Base-by-base conservation (phyloP, 2,888 invertebrate genomes). In the Petrolisthes manimaculis region DNA sequence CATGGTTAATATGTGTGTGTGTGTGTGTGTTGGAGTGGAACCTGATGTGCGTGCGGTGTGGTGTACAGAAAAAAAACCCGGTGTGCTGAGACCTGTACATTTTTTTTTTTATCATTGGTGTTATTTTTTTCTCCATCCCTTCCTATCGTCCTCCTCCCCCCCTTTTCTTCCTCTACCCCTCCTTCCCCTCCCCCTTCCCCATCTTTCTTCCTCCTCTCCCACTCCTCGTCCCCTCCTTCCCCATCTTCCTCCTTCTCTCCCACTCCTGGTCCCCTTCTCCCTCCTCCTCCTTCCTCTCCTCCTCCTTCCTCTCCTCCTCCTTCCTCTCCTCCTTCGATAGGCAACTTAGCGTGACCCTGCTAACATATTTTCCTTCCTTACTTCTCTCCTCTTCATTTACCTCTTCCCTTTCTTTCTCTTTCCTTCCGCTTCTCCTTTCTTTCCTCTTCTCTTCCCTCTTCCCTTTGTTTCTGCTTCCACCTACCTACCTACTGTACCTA, bases 271-370 rank as follows among this genome's bases (percentile, higher is more conserved):
- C 8, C 8, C 6, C 12, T 51, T 4, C 53, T 77, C 9, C 77
- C 77, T 37, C 69, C 18, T n/a, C n/a, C 82, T n/a, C 37, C 51
- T 53, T 53, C n/a, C 24, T 51, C n/a, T 67, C 82, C 37, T 77
- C 77, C 77, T 53, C 69, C 18, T 12, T 6, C 69, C n/a, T 12
- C 80, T 24, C 55, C 12, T 24, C 74, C 61, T 37, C 80, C 80
- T 21, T 56, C 24, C 8, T 3, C 74, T 78, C 78, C 53, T 51
- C 78, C 53, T 78, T 5, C n/a, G 14, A 12, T 3, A 18, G 12
- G 14, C 67, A 14, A 12, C 3, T 67, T 18, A 14, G 12, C 67
- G 14, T 67, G 12, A 14, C 67, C 67, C 67, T 14, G 67, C 67
- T 18, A 12, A 14, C 67, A 12, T 67, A 12, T 18, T 14, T 67